Conservation (phyloP, 2,888 invertebrate species). For the Anodontia alba region DNA sequence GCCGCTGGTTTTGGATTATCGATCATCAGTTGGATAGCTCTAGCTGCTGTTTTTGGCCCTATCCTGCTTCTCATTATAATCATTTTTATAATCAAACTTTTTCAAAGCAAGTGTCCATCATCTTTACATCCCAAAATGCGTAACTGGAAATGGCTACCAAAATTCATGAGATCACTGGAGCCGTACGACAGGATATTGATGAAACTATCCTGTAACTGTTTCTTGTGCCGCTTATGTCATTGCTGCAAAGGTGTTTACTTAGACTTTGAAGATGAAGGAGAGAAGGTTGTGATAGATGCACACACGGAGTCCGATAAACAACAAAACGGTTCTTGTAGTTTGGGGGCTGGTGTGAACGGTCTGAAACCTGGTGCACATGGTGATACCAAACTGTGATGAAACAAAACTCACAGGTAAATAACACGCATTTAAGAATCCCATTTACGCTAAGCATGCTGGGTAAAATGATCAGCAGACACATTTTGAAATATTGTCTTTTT, state of each 20-base stretch:
- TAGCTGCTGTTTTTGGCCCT: slow-evolving; percentile 79
- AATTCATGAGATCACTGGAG: slow-evolving; percentile 75
- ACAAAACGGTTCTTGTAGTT: background rate
- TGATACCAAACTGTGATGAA: background rate
- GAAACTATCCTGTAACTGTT: slow-evolving; percentile 27
- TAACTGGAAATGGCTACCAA: slow-evolving; percentile 47
- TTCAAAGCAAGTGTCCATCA: slow-evolving; percentile 85
- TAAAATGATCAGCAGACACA: too few species aligned
- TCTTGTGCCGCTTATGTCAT: slow-evolving; percentile 27
- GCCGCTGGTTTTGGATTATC: slow-evolving; percentile 79
- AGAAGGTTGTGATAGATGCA: background rate
- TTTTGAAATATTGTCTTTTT: too few species aligned
- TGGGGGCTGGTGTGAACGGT: background rate
- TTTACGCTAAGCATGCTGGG: too few species aligned
- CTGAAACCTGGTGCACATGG: background rate
- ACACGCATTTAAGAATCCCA: too few species aligned
- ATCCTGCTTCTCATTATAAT: slow-evolving; percentile 68
- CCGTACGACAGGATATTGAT: slow-evolving; percentile 69
- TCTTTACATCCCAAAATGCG: slow-evolving; percentile 58
- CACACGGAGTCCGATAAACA: background rate
- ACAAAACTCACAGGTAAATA: too few species aligned
- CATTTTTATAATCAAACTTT: slow-evolving; percentile 77
- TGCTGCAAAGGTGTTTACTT: slow-evolving; percentile 32
- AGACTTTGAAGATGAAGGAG: slow-evolving; percentile 2
- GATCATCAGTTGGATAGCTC: slow-evolving; percentile 73